phyloP scores from a whole-genome alignment of 1,140 invertebrate species.

The Drosophila sulfurigaster region DNA sequence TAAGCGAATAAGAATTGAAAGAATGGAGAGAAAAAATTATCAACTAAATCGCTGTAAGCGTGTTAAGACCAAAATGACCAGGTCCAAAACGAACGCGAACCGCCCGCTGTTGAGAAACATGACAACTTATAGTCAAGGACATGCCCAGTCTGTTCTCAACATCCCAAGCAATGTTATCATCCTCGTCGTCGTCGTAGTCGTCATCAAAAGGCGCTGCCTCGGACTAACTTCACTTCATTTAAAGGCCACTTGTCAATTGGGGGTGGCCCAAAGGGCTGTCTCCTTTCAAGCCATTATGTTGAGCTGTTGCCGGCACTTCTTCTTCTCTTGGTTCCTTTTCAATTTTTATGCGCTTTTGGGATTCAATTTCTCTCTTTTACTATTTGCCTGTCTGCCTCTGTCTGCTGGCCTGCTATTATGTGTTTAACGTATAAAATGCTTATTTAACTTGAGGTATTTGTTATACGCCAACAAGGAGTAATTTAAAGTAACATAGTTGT shows the following conservation, averaged over 20 bases:
- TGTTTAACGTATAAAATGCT: slow-evolving; percentile 44
- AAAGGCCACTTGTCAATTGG: slow-evolving; percentile 74
- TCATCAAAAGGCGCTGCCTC: slow-evolving; percentile 35
- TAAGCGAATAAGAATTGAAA: slow-evolving; percentile 45
- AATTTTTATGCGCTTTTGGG: slow-evolving; percentile 33
- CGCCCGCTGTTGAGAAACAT: slow-evolving; percentile 38
- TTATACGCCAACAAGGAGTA: slow-evolving; percentile 1
- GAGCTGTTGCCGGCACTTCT: slow-evolving; percentile 30
- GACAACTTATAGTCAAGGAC: slow-evolving; percentile 70
- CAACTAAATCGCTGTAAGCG: slow-evolving; percentile 64
- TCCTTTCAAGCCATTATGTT: slow-evolving; percentile 33
- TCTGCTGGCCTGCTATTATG: slow-evolving; percentile 17
- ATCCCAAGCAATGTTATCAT: slow-evolving; percentile 28
- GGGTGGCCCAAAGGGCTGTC: slow-evolving; percentile 22
- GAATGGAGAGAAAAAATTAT: slow-evolving; percentile 44
- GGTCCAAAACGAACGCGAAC: slow-evolving; percentile 27
- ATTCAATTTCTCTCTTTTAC: slow-evolving; percentile 33
- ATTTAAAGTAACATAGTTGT: background rate
- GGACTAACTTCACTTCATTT: slow-evolving; percentile 69
- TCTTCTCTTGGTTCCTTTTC: slow-evolving; percentile 13
- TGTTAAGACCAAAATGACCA: slow-evolving; percentile 56
- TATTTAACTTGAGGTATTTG: slow-evolving; percentile 49
- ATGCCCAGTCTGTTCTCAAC: slow-evolving; percentile 31
- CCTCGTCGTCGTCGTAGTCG: slow-evolving; percentile 35
- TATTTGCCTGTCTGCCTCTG: slow-evolving; percentile 34